Base-by-base conservation (phyloP, 2,888 invertebrate genomes). In the Archaeoteleia sp. region DNA sequence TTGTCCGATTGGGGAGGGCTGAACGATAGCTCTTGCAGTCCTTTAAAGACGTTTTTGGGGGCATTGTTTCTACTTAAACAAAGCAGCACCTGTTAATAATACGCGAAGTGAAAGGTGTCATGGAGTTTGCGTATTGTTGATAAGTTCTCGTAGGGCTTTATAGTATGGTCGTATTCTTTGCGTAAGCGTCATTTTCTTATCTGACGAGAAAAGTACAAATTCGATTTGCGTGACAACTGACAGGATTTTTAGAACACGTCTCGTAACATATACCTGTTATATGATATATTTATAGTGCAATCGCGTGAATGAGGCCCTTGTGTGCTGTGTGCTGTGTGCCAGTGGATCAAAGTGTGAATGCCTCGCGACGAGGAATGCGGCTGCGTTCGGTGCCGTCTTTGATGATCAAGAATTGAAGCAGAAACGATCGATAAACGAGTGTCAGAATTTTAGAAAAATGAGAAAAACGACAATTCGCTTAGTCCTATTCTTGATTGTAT, bases 1-100 rank as follows among this genome's bases (percentile, higher is more conserved):
- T 78, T 83, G 81, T 84, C 82, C 83, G 82, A 82, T 81, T 72
- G 74, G 78, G 74, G 80, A 81, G 84, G 82, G 81, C 83, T 82
- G 79, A 82, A 83, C 81, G 79, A 58, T 67, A 73, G 78, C 77
- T 80, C 77, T 79, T 77, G 71, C 72, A 74, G 77, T 77, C 77
- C 77, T 72, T 70, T 74, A 73, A 75, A 73, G 71, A 77, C 72
- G 67, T 72, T 75, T 79, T 76, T 75, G 74, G 40, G 78, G 78
- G 78, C 79, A 79, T 82, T 80, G 77, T 80, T 82, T 81, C 78
- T 78, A 80, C 77, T 79, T 81, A 78, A 80, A 74, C 15, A 43
- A 54, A 55, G 48, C 27, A 71, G 72, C 63, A 68, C 72, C 70
- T 66, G 70, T 73, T 74, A 63, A 73, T 49, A 60, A 61, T 65